A percentile compares a stretch with the other conserved stretches of the same genome.
Conservation (phyloP, 2,888 invertebrate genomes). For the Anthrax anthrax region DNA sequence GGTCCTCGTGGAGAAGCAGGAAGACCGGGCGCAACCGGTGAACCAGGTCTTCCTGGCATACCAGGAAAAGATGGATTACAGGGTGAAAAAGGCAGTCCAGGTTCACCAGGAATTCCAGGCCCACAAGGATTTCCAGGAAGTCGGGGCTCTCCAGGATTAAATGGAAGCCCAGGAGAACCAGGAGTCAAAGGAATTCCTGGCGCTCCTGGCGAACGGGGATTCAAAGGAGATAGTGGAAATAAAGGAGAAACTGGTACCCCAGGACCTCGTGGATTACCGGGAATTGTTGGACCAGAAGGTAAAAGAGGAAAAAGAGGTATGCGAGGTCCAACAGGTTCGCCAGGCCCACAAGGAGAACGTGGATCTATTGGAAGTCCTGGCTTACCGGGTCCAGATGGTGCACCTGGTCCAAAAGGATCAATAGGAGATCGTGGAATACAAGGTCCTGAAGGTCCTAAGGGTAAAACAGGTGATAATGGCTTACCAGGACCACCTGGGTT, state of each 20-base stretch:
- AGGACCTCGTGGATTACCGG: constrained; percentile 64
- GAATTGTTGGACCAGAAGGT: constrained; percentile 56
- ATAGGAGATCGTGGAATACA: constrained; percentile 55
- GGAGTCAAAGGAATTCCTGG: constrained; percentile 67
- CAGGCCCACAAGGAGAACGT: constrained; percentile 61
- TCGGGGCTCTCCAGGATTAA: constrained; percentile 58
- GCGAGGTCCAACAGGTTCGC: constrained; percentile 56
- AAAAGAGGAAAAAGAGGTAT: constrained; percentile 70
- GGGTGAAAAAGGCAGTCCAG: constrained; percentile 67
- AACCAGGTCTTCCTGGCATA: constrained; percentile 56
- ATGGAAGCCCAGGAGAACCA: constrained; percentile 57
- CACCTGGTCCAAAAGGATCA: constrained; percentile 61
- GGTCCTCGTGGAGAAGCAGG: constrained; percentile 71
- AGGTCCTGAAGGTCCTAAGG: constrained; percentile 49
- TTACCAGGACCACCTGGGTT: constrained; percentile 43
- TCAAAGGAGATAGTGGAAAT: constrained; percentile 60
- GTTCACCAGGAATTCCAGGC: constrained; percentile 55
- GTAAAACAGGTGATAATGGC: constrained; percentile 44
- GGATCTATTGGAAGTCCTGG: constrained; percentile 40
- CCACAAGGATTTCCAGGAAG: constrained; percentile 73
- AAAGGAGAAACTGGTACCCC: constrained; percentile 61
- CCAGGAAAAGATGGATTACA: constrained; percentile 68
- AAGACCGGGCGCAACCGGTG: constrained; percentile 61
- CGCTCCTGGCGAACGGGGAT: constrained; percentile 60
- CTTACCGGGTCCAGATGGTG: constrained; percentile 63